A percentile compares a stretch with the other conserved stretches of the same genome.
These are phyloP conservation scores for Gymnoscopelus microlampas DNA, from an alignment of 2,797 vertebrate genomes.

Conservation along the genomic window DNA sequence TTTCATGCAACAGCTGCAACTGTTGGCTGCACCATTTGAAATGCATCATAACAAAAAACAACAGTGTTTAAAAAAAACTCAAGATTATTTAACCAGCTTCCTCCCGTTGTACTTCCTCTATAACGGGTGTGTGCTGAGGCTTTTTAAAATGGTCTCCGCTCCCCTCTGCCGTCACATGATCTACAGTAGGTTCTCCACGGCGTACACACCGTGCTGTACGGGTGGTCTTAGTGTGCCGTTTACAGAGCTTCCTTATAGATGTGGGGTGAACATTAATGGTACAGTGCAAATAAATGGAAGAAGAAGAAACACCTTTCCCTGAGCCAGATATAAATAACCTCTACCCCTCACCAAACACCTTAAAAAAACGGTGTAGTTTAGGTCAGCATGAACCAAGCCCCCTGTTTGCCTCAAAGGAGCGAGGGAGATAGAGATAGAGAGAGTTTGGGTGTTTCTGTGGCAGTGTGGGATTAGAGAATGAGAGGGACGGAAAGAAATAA, in stretches of 20 bases:
- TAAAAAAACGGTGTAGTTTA: constrained; percentile 65
- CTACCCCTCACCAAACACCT: constrained; percentile 21
- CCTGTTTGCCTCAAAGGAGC: constrained; percentile 31
- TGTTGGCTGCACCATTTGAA: too few species aligned
- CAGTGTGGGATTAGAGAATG: constrained; percentile 25
- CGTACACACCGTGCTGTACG: constrained; percentile 3
- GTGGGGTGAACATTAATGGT: constrained; percentile 23
- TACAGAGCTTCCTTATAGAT: constrained; percentile 16
- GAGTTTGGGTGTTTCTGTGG: constrained; percentile 43
- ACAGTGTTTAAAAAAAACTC: constrained; percentile 6
- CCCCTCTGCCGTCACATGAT: constrained; percentile 27
- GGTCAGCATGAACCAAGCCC: constrained; percentile 63
- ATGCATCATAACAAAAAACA: constrained; percentile 26
- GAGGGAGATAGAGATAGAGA: constrained; percentile 50
- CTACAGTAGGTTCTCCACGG: constrained; percentile 15
- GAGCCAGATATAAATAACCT: constrained; percentile 17
- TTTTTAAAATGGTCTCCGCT: background rate
- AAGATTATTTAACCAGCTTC: constrained; percentile 18
- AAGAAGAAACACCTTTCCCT: constrained; percentile 15
- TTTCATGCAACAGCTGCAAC: too few species aligned
- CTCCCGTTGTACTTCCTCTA: constrained; percentile 1
- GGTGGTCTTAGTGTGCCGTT: constrained; percentile 29
- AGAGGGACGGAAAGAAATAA: constrained; percentile 39
- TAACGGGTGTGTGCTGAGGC: background rate
- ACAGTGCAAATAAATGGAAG: constrained; percentile 4